phyloP scores from a whole-genome alignment of 2,113 vertebrate genomes.

The Nipponia nippon region DNA sequence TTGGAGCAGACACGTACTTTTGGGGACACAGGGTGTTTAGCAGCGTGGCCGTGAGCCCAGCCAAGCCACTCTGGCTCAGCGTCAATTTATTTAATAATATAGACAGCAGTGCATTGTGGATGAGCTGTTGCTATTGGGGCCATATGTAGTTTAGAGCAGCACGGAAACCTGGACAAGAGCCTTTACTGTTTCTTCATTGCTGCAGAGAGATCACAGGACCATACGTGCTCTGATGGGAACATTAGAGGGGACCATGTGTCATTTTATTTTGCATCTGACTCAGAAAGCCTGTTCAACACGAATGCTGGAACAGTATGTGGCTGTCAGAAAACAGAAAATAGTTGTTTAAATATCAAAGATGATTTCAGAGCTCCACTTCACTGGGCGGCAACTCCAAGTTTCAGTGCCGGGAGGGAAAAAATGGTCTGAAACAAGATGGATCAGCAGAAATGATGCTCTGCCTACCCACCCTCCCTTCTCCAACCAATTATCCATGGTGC shows the following conservation, averaged over 20 bases:
- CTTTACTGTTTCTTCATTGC: background rate
- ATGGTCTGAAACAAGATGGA: background rate
- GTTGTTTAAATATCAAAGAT: conserved; percentile 51
- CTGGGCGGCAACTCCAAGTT: background rate
- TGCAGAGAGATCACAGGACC: background rate
- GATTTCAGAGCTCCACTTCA: background rate
- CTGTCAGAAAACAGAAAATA: conserved; percentile 50
- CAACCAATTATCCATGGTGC: background rate
- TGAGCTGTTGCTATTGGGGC: background rate
- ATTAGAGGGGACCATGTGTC: conserved; percentile 17
- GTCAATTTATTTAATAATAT: background rate
- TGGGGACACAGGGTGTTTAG: background rate
- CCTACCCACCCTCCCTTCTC: background rate
- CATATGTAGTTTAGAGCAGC: background rate
- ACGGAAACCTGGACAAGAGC: background rate
- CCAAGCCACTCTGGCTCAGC: background rate
- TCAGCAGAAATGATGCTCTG: background rate
- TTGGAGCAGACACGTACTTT: background rate
- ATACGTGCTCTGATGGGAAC: conserved; percentile 20
- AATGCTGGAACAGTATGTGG: conserved; percentile 1
- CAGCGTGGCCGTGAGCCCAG: background rate
- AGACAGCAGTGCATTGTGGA: background rate
- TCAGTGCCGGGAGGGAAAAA: background rate
- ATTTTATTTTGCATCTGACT: conserved; percentile 24
- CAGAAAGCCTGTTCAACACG: background rate